Evolutionary conservation across 2,113 vertebrate genomes (phyloP), one percentile per base, ranked within the genome.

Genomic region (Ornithorhynchus anatinus): DNA sequence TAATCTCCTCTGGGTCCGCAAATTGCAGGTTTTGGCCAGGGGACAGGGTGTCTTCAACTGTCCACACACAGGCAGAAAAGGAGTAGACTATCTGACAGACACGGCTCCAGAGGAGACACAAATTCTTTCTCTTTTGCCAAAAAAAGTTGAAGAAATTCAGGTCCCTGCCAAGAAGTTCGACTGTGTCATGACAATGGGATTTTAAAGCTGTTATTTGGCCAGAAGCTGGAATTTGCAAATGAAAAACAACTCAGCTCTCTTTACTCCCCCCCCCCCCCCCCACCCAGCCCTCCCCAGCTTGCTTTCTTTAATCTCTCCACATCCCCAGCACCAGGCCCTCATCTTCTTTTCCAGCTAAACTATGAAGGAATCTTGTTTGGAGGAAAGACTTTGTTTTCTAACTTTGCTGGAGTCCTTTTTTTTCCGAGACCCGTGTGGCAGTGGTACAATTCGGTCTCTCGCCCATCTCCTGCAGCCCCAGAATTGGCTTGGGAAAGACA

Each of bases 171-270:
- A 63, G 36, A 59, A 52, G 40, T 66, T 74, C 69, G 63, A 62
- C 57, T 81, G 59, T 65, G 66, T 62, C 62, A 43, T 16, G 47
- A 74, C 66, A 59, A 59, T 48, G 77, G 52, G 51, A 75, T 75
- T 77, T 50, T 72, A 63, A 73, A 69, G 66, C 73, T 53, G 64
- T 61, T 58, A 54, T 54, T 76, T 79, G 84, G 69, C 61, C 0
- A 3, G 50, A 52, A 38, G 54, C 31, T 44, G 42, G 13, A 37
- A 79, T 42, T 32, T 53, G 3, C 44, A 42, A 62, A 67, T 39
- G 69, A 57, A 77, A 69, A 83, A 75, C 51, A 74, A 53, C 23
- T 37, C 43, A 54, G 35, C 15, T 22, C 9, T 50, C 56, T 48
- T 56, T 32, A n/a, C 7, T 47, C 31, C 51, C n/a, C 4, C 11